Evolutionary conservation across 2,113 vertebrate genomes (phyloP).

Genomic region (Phalacrocorax aristotelis): DNA sequence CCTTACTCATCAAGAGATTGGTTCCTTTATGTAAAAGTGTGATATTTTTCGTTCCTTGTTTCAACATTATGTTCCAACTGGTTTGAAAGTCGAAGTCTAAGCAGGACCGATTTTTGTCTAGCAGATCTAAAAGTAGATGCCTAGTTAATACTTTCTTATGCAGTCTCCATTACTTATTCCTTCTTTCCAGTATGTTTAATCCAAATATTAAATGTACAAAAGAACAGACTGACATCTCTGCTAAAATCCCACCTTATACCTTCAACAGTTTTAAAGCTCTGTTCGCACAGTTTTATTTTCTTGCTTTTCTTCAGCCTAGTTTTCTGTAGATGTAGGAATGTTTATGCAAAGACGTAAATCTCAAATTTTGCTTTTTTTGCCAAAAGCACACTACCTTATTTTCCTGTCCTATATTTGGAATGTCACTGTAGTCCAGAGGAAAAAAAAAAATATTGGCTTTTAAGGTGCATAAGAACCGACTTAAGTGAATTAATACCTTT

Average conservation of each 20-base stretch:
- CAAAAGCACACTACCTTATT: neutral
- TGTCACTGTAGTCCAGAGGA: neutral
- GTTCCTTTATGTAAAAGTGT: neutral
- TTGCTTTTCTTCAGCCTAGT: neutral
- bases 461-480: neutral
- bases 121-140: neutral
- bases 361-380: too few relatives aligned
- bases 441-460: neutral
- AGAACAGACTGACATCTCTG: neutral
- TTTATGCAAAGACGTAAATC: neutral
- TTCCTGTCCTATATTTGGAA: neutral
- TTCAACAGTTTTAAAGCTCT: neutral
- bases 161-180: neutral
- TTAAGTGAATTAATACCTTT: neutral
- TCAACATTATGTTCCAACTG: neutral
- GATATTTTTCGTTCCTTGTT: neutral
- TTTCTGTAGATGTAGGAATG: neutral
- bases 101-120: neutral
- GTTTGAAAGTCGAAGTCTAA: neutral
- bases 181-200: neutral
- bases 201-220: neutral
- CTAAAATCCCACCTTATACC: neutral
- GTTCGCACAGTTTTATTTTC: neutral
- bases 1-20: neutral
- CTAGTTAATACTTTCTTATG: neutral